These are phyloP conservation scores for Lepidochrysops patricia DNA, from an alignment of 2,888 invertebrate genomes.

Conservation along the genomic window DNA sequence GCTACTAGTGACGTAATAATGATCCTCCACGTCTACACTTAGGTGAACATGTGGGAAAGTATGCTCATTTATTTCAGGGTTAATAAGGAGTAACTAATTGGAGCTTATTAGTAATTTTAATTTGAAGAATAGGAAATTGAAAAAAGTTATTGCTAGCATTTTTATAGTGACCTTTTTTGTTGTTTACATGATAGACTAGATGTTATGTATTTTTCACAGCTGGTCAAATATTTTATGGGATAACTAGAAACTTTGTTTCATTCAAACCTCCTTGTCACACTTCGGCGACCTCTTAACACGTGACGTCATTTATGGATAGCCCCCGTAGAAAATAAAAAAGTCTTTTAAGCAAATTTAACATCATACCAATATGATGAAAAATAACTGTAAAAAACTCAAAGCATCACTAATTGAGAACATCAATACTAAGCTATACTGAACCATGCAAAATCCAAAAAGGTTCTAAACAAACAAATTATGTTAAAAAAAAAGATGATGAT, in stretches of 20 bases:
- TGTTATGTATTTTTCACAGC: too few relatives aligned
- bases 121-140: neutral
- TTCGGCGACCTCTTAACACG: too few relatives aligned
- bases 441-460: neutral
- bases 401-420: neutral
- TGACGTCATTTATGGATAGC: too few relatives aligned
- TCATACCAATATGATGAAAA: too few relatives aligned
- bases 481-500: neutral
- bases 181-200: too few relatives aligned
- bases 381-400: too few relatives aligned
- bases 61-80: neutral
- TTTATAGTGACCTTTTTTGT: neutral
- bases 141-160: neutral
- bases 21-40: conserved; percentile 36
- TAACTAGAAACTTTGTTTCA: too few relatives aligned
- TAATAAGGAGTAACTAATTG: conserved; percentile 5
- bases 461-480: conserved; percentile 8
- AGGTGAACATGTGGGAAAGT: conserved; percentile 18
- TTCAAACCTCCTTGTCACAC: too few relatives aligned
- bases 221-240: too few relatives aligned
- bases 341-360: too few relatives aligned
- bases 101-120: neutral
- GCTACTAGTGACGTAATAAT: conserved; percentile 59
- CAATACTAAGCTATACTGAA: neutral
- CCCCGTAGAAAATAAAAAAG: too few relatives aligned